phyloP scores from a whole-genome alignment of 2,888 invertebrate species.

The Leucania comma region DNA sequence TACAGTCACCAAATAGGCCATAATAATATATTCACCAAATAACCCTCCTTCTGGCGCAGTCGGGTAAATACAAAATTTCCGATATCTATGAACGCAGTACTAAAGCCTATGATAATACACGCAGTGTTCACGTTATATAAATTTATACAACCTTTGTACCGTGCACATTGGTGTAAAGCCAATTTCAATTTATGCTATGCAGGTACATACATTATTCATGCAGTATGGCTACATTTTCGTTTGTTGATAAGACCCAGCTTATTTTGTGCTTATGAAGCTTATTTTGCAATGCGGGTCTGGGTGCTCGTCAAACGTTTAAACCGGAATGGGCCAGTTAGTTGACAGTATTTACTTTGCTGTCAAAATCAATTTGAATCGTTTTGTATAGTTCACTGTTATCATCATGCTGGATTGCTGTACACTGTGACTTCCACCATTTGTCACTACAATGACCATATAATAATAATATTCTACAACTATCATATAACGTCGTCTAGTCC shows the following conservation, averaged over 20 bases:
- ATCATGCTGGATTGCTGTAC: not conserved
- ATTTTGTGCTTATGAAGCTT: not conserved
- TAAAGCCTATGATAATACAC: not conserved
- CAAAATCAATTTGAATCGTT: not conserved
- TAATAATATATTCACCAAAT: too few species aligned
- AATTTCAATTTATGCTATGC: slow-evolving; percentile 32
- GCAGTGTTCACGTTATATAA: not conserved
- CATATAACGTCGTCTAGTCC: too few species aligned
- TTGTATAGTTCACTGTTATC: not conserved
- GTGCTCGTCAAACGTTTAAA: not conserved
- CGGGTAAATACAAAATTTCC: too few species aligned
- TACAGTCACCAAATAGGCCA: too few species aligned
- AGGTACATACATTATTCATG: slow-evolving; percentile 36
- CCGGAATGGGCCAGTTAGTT: not conserved
- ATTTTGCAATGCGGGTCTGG: not conserved
- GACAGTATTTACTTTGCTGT: not conserved
- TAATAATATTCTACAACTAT: too few species aligned
- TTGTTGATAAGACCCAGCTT: slow-evolving; percentile 3
- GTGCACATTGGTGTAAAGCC: not conserved
- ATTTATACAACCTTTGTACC: slow-evolving; percentile 3
- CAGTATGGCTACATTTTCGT: slow-evolving; percentile 27
- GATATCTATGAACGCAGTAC: too few species aligned
- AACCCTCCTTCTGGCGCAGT: too few species aligned
- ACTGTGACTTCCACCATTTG: too few species aligned
- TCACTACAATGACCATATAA: too few species aligned